These are phyloP conservation scores for Tiphia femorata DNA, from an alignment of 2,888 invertebrate species.

Conservation along the genomic window DNA sequence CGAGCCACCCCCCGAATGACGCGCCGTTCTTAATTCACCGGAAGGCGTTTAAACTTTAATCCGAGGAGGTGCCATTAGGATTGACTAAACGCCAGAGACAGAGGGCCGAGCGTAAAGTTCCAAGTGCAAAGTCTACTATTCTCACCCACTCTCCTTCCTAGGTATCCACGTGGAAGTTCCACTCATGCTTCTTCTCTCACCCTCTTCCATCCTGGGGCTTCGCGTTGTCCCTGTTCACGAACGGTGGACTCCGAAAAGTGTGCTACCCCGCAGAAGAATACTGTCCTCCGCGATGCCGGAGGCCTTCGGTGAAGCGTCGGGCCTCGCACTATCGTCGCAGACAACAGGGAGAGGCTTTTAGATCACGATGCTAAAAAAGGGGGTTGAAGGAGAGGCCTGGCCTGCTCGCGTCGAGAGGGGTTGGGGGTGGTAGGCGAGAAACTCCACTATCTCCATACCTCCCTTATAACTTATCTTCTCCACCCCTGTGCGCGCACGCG, in stretches of 20 bases:
- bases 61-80: constrained; percentile 59
- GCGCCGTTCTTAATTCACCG: constrained; percentile 47
- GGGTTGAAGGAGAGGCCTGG: too few species aligned
- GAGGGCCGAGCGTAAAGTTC: constrained; percentile 55
- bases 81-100: constrained; percentile 56
- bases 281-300: constrained; percentile 31
- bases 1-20: constrained; percentile 22
- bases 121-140: constrained; percentile 62
- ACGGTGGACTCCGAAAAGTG: too few species aligned
- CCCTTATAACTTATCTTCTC: too few species aligned
- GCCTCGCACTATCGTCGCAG: constrained; percentile 54
- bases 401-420: constrained; percentile 8
- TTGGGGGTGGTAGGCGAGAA: constrained; percentile 9
- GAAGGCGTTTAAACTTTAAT: constrained; percentile 61
- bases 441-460: constrained; percentile 3
- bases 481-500: neutral
- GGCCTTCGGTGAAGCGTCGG: constrained; percentile 43
- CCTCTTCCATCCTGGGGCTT: neutral
- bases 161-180: constrained; percentile 25
- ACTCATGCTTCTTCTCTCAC: constrained; percentile 19
- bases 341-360: constrained; percentile 66
- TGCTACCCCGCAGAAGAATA: constrained; percentile 34
- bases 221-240: constrained; percentile 11
- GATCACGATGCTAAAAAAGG: constrained; percentile 30
- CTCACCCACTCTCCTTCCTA: constrained; percentile 18